Evolutionary conservation across 2,113 vertebrate species (phyloP), one percentile per base, ranked within the genome.

Genomic region (Pseudorectes ferrugineus): DNA sequence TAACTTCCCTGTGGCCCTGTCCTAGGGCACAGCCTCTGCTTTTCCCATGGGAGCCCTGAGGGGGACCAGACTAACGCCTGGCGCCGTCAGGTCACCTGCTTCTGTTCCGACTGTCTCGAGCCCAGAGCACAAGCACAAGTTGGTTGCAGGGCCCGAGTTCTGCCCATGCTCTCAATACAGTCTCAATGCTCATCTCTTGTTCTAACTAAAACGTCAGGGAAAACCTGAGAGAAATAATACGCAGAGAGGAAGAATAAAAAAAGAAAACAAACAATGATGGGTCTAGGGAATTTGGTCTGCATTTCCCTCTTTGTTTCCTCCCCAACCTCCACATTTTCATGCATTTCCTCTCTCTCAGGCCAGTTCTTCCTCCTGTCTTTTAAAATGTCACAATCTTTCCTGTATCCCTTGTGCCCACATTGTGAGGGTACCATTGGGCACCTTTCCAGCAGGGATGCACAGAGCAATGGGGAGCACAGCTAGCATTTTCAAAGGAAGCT

Each of bases 401-500:
- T 68, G 40, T 87, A 52, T 79, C 75, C 71, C 40, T 40, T 15
- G 28, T 94, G 78, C 82, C 85, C 85, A 78, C 3, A 36, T 58
- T 92, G 88, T 65, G 51, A 72, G 54, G 62, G 87, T 19, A 82
- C 67, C 3, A 1, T 0, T 2, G 65, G 85, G 87, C 87, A 52
- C 35, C 67, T 74, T 94, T 94, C 89, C 89, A 93, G 85, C 43
- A 17, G 81, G 52, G 71, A 94, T 65, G 42, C 2, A 2, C 19
- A 46, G 80, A 46, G 54, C 1, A 0, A 48, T 54, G 38, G 25
- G 29, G 81, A 90, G 16, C 82, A 72, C 12, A 66, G 71, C 68
- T 59, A 46, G 52, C 51, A 84, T 77, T 93, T 95, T 88, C 88
- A 93, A 93, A 95, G 88, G 85, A 85, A 89, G 52, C 48, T 65